These are phyloP conservation scores for Meriones unguiculatus DNA, from an alignment of 2,113 vertebrate species.

Conservation along the genomic window DNA sequence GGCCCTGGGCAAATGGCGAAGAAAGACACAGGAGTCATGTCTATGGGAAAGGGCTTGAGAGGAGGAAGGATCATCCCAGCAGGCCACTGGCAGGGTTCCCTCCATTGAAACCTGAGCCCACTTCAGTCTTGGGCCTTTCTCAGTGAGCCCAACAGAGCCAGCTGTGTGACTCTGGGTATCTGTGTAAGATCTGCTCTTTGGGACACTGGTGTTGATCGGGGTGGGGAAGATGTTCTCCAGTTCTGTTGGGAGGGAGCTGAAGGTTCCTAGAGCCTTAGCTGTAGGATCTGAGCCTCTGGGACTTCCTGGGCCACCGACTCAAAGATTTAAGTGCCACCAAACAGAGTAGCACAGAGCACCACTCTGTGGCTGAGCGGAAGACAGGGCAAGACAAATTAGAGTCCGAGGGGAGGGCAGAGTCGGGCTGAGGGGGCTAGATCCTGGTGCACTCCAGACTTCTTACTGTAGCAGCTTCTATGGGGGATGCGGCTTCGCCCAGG, in stretches of 20 bases:
- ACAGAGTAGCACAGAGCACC: neutral
- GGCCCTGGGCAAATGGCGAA: neutral
- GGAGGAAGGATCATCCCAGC: neutral
- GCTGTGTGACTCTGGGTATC: neutral
- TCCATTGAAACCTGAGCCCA: neutral
- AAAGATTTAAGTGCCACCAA: neutral
- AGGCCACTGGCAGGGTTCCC: neutral
- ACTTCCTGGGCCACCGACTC: neutral
- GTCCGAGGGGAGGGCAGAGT: neutral
- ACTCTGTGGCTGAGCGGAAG: neutral
- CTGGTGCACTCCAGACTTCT: no score
- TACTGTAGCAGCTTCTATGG: neutral
- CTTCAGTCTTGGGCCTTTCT: neutral
- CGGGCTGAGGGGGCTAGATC: fast-evolving
- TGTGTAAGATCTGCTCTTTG: neutral
- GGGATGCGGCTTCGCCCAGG: neutral
- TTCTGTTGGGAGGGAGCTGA: no score
- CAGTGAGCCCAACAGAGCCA: neutral
- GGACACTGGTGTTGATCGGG: neutral
- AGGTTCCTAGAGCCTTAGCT: neutral
- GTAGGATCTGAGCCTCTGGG: neutral
- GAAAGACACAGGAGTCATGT: neutral
- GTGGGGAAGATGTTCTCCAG: no score
- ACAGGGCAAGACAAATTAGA: neutral
- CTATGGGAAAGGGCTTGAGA: neutral